Conservation (phyloP, 2,113 vertebrate species). For the Anoura caudifer region DNA sequence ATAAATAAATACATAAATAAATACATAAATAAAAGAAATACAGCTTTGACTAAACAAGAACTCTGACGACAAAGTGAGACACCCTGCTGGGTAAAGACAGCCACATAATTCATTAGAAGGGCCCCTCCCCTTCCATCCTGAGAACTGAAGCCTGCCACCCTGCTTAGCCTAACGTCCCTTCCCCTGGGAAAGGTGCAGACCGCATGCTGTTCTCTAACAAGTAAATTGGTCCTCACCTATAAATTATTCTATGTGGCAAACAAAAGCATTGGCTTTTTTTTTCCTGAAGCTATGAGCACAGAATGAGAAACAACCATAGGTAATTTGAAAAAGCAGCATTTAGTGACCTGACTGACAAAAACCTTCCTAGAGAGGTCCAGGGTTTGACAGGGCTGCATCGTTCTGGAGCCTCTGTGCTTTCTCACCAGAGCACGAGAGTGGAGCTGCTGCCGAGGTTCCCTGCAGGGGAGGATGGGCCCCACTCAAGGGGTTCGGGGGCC, state of each 20-base stretch:
- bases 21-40: conserved; percentile 41
- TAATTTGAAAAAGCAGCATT: conserved; percentile 74
- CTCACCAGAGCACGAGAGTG: not conserved
- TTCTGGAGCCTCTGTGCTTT: not conserved
- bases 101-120: conserved; percentile 64
- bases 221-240: conserved; percentile 78
- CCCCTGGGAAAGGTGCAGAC: conserved; percentile 51
- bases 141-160: conserved; percentile 29
- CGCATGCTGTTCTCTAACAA: conserved; percentile 70
- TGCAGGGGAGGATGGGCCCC: accelerated
- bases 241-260: conserved; percentile 80
- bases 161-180: conserved; percentile 65
- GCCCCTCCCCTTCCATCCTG: not conserved
- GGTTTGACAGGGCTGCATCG: conserved; percentile 37
- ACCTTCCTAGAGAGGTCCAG: conserved; percentile 6
- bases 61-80: not conserved
- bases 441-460: accelerated
- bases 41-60: conserved; percentile 12
- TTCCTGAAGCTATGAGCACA: conserved; percentile 67
- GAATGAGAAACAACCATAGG: conserved; percentile 56
- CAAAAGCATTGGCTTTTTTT: conserved; percentile 35
- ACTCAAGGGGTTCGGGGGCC: accelerated
- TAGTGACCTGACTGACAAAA: conserved; percentile 59
- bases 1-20: too few species aligned
- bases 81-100: not conserved